phyloP scores from a whole-genome alignment of 2,113 vertebrate species.

The Salvelinus alpinus region DNA sequence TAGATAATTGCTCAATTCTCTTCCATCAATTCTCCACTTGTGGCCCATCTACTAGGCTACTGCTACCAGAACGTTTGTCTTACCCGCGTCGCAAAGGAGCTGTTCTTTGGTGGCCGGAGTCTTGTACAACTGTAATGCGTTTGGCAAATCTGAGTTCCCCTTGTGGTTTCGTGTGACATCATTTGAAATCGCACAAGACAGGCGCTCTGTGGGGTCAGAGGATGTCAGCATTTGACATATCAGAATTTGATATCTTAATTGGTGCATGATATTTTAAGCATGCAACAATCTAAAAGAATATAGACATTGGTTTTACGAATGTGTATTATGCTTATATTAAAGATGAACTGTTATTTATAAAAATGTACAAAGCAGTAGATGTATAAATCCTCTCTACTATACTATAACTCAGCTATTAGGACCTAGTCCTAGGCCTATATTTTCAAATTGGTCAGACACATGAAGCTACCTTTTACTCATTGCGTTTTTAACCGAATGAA shows the following conservation, averaged over 20 bases:
- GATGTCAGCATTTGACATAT: constrained; percentile 25
- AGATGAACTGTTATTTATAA: too few relatives aligned
- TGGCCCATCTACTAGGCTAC: constrained; percentile 33
- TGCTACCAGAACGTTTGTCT: constrained; percentile 78
- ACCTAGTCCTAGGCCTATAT: too few relatives aligned
- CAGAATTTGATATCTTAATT: not conserved
- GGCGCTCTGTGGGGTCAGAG: constrained; percentile 67
- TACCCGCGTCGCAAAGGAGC: constrained; percentile 76
- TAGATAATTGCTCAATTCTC: constrained; percentile 92
- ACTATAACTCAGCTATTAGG: too few relatives aligned
- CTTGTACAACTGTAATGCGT: constrained; percentile 82
- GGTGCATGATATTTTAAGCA: not conserved
- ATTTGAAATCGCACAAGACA: constrained; percentile 75
- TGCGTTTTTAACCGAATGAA: not conserved
- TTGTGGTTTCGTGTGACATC: constrained; percentile 88
- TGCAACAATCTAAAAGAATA: not conserved
- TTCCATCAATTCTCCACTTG: constrained; percentile 80
- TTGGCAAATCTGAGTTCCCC: constrained; percentile 84
- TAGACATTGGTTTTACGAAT: too few relatives aligned
- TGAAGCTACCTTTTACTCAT: too few relatives aligned
- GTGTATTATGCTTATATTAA: too few relatives aligned
- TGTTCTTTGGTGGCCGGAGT: constrained; percentile 78
- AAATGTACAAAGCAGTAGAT: not conserved
- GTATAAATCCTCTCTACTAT: too few relatives aligned
- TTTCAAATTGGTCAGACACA: too few relatives aligned